Evolutionary conservation across 2,888 invertebrate species (phyloP).

Genomic region (Perizoma flavofasciatum): DNA sequence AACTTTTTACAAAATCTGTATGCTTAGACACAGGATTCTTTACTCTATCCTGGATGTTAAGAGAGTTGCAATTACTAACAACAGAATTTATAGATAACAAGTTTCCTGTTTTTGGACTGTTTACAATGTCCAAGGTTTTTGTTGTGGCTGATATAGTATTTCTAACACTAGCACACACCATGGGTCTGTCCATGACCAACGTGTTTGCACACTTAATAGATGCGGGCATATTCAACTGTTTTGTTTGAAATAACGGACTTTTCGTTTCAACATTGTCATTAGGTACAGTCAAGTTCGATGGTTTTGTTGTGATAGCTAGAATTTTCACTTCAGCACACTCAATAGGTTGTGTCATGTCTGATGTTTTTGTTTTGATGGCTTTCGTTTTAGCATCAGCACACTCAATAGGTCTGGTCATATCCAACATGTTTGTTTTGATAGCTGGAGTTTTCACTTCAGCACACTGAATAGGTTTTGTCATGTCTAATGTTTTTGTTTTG

Average conservation of each 20-base stretch:
- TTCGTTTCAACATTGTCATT: too few species aligned
- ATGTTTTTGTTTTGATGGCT: not conserved
- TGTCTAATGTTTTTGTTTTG: not conserved
- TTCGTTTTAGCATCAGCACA: not conserved
- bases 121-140: not conserved
- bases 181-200: not conserved
- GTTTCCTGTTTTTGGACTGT: not conserved
- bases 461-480: not conserved
- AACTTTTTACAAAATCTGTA: constrained; percentile 3
- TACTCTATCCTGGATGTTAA: not conserved
- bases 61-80: constrained; percentile 6
- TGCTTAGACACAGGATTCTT: not conserved
- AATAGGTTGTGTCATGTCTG: not conserved
- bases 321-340: constrained; percentile 2
- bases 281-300: not conserved
- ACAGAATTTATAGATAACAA: constrained; percentile 1
- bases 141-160: not conserved
- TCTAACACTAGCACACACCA: not conserved
- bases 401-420: constrained; percentile 1
- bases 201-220: too few species aligned
- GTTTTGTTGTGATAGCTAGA: not conserved
- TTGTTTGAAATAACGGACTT: too few species aligned
- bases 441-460: not conserved
- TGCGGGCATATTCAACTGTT: too few species aligned
- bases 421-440: not conserved